phyloP scores from a whole-genome alignment of 1,140 invertebrate species.

The Drosophila simulans region DNA sequence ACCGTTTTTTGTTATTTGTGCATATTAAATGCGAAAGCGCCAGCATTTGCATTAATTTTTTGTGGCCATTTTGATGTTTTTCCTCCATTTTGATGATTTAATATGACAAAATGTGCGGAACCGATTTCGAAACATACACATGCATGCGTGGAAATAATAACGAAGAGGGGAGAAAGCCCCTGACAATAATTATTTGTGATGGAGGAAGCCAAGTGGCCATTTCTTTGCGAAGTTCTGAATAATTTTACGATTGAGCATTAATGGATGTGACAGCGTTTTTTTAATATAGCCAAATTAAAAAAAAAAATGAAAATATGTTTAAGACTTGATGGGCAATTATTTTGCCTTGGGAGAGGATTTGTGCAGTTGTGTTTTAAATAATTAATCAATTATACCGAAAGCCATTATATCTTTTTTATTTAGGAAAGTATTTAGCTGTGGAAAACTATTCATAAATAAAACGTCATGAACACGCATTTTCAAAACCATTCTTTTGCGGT shows the following conservation, averaged over 20 bases:
- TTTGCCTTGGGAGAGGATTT: not conserved
- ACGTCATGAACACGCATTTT: no score
- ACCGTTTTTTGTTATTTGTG: conserved; percentile 34
- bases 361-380: not conserved
- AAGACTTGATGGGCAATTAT: not conserved
- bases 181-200: conserved; percentile 37
- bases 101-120: conserved; percentile 37
- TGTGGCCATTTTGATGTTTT: conserved; percentile 38
- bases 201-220: conserved; percentile 42
- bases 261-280: conserved; percentile 36
- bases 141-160: conserved; percentile 6
- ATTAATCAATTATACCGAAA: not conserved
- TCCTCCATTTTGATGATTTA: conserved; percentile 42
- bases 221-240: conserved; percentile 31
- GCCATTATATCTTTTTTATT: not conserved
- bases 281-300: conserved; percentile 21
- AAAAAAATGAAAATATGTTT: conserved; percentile 26
- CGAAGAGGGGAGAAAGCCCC: not conserved
- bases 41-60: conserved; percentile 52
- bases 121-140: conserved; percentile 15
- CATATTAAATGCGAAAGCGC: conserved; percentile 51
- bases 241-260: conserved; percentile 45
- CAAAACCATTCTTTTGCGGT: no score
- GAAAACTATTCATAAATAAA: no score
- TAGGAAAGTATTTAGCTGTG: not conserved